phyloP scores from a whole-genome alignment of 1,140 invertebrate species.

The Leptinotarsa undecemlineata region DNA sequence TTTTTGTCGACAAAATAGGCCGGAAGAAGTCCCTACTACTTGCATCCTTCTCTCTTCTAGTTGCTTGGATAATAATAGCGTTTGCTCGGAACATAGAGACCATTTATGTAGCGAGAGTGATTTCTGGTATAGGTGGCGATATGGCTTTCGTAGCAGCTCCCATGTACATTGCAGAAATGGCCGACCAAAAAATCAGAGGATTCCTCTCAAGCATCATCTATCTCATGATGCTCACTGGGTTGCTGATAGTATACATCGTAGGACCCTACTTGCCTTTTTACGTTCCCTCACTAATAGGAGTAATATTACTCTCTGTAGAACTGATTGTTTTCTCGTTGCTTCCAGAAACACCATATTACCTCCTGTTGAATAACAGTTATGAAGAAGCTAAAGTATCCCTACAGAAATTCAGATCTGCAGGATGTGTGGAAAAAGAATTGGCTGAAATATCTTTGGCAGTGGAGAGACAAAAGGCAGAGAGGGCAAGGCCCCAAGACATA shows the following conservation, averaged over 20 bases:
- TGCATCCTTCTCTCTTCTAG: slow-evolving; percentile 60
- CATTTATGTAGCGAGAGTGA: slow-evolving; percentile 56
- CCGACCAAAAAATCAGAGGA: slow-evolving; percentile 46
- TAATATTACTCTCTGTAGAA: slow-evolving; percentile 20
- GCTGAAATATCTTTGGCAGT: slow-evolving; percentile 42
- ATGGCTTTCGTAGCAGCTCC: slow-evolving; percentile 45
- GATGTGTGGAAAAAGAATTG: slow-evolving; percentile 52
- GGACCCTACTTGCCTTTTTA: slow-evolving; percentile 38
- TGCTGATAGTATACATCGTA: slow-evolving; percentile 41
- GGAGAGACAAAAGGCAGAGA: slow-evolving; percentile 39
- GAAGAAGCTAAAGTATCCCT: slow-evolving; percentile 50
- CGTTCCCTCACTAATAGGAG: slow-evolving; percentile 41
- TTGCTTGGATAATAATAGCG: slow-evolving; percentile 65
- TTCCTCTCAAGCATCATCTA: slow-evolving; percentile 44
- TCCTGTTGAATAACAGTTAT: slow-evolving; percentile 39
- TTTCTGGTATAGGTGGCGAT: slow-evolving; percentile 44
- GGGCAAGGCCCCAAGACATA: slow-evolving; percentile 40
- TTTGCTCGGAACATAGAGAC: slow-evolving; percentile 42
- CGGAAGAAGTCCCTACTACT: slow-evolving; percentile 64
- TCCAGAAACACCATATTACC: slow-evolving; percentile 44
- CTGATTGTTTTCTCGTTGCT: slow-evolving; percentile 29
- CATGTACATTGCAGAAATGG: slow-evolving; percentile 49
- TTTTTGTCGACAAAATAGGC: slow-evolving; percentile 64
- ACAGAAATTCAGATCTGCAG: slow-evolving; percentile 58
- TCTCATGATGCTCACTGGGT: slow-evolving; percentile 43